Conservation (phyloP, 2,888 invertebrate species). For the Criorhina ranunculi region DNA sequence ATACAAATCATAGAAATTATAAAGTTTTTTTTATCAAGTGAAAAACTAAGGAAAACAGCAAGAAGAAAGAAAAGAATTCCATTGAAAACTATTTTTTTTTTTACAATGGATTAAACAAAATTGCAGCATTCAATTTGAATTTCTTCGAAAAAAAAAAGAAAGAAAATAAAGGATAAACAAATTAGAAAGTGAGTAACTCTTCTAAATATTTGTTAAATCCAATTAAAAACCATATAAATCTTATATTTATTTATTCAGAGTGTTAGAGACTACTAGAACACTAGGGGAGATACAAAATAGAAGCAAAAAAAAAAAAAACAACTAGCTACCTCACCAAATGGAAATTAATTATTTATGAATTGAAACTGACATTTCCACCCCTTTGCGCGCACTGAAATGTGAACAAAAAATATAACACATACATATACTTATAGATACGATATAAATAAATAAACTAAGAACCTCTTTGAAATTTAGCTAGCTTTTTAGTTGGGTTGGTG, state of each 20-base stretch:
- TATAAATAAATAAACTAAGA: constrained; percentile 46
- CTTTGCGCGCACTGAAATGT: constrained; percentile 63
- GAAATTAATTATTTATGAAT: constrained; percentile 76
- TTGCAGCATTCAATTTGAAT: constrained; percentile 11
- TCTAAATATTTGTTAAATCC: constrained; percentile 8
- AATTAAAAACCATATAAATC: constrained; percentile 49
- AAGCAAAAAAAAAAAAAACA: constrained; percentile 36
- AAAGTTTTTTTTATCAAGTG: background rate
- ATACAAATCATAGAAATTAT: background rate
- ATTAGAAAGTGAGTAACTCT: constrained; percentile 61
- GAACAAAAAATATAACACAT: constrained; percentile 34
- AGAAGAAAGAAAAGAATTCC: constrained; percentile 46
- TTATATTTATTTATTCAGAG: constrained; percentile 53
- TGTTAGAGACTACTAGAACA: constrained; percentile 35
- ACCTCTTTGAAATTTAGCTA: constrained; percentile 32
- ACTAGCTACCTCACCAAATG: constrained; percentile 62
- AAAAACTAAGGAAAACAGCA: constrained; percentile 18
- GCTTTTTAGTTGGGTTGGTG: constrained; percentile 20
- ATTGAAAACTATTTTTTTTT: constrained; percentile 46
- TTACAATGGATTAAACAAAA: constrained; percentile 64
- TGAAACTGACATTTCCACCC: constrained; percentile 76
- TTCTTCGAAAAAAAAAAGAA: background rate
- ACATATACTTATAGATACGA: constrained; percentile 14
- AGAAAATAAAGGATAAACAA: constrained; percentile 59
- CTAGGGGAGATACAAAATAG: constrained; percentile 47